Evolutionary conservation across 2,888 invertebrate genomes (phyloP).

Genomic region (Cryptus armator): DNA sequence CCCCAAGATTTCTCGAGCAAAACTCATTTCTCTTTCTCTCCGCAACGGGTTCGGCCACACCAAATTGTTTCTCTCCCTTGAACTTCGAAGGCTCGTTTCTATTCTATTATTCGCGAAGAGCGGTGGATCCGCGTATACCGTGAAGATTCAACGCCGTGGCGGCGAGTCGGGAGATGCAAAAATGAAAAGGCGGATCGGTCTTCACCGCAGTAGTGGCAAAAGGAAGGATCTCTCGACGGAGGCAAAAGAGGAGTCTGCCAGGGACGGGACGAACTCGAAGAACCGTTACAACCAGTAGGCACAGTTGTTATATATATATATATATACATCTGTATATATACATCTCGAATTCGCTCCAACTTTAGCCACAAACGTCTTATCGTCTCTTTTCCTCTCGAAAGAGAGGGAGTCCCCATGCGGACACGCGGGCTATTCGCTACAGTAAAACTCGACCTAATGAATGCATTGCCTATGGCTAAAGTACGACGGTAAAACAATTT

Average conservation of each 20-base stretch:
- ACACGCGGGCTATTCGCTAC: slow-evolving; percentile 78
- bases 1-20: no score
- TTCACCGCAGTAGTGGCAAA: slow-evolving; percentile 7
- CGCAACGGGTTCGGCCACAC: no score
- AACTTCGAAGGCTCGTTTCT: slow-evolving; percentile 45
- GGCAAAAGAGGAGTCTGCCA: slow-evolving; percentile 41
- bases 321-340: slow-evolving; percentile 48
- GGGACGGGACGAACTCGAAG: slow-evolving; percentile 72
- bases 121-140: no score
- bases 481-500: slow-evolving; percentile 78
- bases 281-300: slow-evolving; percentile 83
- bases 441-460: slow-evolving; percentile 82
- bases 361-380: slow-evolving; percentile 53
- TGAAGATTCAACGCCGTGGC: no score
- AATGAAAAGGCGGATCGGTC: slow-evolving; percentile 62
- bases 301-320: slow-evolving; percentile 75
- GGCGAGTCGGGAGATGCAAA: slow-evolving; percentile 59
- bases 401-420: not conserved
- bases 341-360: slow-evolving; percentile 48
- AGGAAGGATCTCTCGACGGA: not conserved
- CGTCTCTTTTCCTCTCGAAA: not conserved
- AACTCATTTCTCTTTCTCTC: no score
- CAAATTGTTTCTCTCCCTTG: not conserved
- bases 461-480: slow-evolving; percentile 81
- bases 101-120: slow-evolving; percentile 41